Conservation (phyloP, 2,888 invertebrate species). For the Caenorhabditis auriculariae region DNA sequence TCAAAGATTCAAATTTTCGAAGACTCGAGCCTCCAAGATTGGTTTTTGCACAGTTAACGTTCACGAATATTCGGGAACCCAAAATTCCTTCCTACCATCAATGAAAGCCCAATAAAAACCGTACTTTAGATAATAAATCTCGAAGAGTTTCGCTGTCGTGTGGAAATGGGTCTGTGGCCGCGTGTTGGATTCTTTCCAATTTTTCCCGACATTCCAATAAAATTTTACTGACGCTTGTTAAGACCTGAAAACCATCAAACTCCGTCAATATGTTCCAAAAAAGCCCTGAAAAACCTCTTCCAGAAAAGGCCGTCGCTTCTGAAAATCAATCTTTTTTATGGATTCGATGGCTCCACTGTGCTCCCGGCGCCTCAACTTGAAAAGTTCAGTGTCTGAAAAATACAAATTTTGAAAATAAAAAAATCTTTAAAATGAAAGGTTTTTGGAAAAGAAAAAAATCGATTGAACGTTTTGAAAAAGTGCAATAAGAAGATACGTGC, state of each 20-base stretch:
- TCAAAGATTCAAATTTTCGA: too few relatives aligned
- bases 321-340: conserved; percentile 14
- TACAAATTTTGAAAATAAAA: too few relatives aligned
- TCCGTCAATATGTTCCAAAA: not conserved
- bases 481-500: too few relatives aligned
- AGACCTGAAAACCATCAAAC: conserved; percentile 8
- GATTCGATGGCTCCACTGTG: conserved; percentile 21
- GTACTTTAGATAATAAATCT: conserved; percentile 25
- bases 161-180: conserved; percentile 23
- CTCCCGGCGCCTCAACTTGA: conserved; percentile 16
- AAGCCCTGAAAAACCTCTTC: conserved; percentile 13
- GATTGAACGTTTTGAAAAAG: too few relatives aligned
- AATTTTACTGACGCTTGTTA: conserved; percentile 24
- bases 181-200: conserved; percentile 23
- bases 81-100: too few relatives aligned
- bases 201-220: conserved; percentile 22
- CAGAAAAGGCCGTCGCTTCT: conserved; percentile 17
- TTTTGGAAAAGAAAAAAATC: too few relatives aligned
- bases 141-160: conserved; percentile 27
- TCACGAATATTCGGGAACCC: too few relatives aligned
- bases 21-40: too few relatives aligned
- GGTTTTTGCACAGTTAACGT: too few relatives aligned
- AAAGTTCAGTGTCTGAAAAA: conserved; percentile 15
- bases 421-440: too few relatives aligned
- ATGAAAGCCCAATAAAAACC: not conserved